Percentiles rank a stretch among this genome's conserved stretches.
Evolutionary conservation across 2,888 invertebrate species (phyloP).

Genomic region (Torymus texanus): DNA sequence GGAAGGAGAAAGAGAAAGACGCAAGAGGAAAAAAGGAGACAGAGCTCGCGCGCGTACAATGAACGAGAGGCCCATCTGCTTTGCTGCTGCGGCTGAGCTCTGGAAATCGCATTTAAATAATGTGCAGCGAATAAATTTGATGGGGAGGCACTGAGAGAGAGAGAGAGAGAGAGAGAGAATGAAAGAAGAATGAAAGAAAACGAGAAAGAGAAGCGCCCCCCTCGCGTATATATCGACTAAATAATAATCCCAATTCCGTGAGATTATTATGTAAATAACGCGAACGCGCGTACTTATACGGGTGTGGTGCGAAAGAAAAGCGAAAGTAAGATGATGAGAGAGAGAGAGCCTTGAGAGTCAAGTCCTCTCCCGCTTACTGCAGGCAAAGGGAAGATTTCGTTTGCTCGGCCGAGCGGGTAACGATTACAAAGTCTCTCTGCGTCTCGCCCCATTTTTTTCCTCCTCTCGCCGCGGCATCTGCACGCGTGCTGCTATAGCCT

Average conservation of each 20-base stretch:
- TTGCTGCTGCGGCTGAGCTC: conserved; percentile 34
- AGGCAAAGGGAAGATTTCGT: conserved; percentile 3
- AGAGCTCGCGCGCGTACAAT: too few species aligned
- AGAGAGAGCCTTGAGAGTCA: not conserved
- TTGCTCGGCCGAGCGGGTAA: conserved; percentile 32
- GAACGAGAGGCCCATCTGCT: conserved; percentile 55
- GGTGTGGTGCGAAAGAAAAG: not conserved
- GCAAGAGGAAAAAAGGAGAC: not conserved
- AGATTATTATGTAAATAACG: conserved; percentile 19
- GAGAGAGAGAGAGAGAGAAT: not conserved
- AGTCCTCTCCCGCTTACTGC: too few species aligned
- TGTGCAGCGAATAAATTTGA: conserved; percentile 59
- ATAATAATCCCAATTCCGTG: conserved; percentile 26
- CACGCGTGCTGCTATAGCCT: too few species aligned
- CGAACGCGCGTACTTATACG: not conserved
- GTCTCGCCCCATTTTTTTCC: not conserved
- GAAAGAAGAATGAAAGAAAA: not conserved
- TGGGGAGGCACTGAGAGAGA: conserved; percentile 9
- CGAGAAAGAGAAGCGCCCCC: not conserved
- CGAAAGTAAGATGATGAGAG: not conserved
- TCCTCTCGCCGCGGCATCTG: not conserved
- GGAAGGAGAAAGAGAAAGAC: conserved; percentile 4
- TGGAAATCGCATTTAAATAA: conserved; percentile 59
- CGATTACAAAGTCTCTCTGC: conserved; percentile 8
- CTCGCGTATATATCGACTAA: not conserved